Evolutionary conservation across 1,140 invertebrate species (phyloP).

Genomic region (Sitodiplosis mosellana): DNA sequence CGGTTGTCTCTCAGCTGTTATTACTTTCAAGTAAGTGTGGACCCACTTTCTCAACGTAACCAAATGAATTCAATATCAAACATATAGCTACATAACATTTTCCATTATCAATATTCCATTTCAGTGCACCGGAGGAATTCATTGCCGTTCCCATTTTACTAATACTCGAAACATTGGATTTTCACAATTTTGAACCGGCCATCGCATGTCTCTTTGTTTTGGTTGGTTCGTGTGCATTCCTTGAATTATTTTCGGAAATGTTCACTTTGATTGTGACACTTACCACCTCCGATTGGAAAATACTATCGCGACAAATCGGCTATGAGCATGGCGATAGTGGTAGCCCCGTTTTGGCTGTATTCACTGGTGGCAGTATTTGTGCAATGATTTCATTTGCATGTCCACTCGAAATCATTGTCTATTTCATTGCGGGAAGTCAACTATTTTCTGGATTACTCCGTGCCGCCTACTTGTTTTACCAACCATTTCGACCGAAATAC

Average conservation of each 20-base stretch:
- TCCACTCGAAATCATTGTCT: slow-evolving; percentile 28
- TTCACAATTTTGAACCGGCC: slow-evolving; percentile 38
- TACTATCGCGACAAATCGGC: slow-evolving; percentile 38
- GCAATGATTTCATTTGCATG: slow-evolving; percentile 46
- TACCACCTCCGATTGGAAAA: slow-evolving; percentile 41
- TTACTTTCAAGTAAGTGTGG: slow-evolving; percentile 6
- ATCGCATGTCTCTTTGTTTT: slow-evolving; percentile 38
- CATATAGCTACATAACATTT: neutral
- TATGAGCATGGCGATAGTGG: slow-evolving; percentile 42
- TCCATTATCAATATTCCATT: neutral
- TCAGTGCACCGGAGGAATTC: slow-evolving; percentile 17
- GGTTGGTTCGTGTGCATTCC: slow-evolving; percentile 35
- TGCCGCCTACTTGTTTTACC: slow-evolving; percentile 19
- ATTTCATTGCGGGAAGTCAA: slow-evolving; percentile 20
- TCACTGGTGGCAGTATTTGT: slow-evolving; percentile 41
- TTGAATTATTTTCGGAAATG: slow-evolving; percentile 38
- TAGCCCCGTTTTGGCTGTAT: slow-evolving; percentile 43
- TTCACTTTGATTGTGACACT: slow-evolving; percentile 35
- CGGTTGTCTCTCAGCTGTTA: slow-evolving; percentile 17
- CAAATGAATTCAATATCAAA: no score
- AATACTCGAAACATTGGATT: slow-evolving; percentile 36
- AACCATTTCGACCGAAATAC: slow-evolving; percentile 18
- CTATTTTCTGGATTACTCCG: slow-evolving; percentile 13
- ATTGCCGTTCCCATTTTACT: slow-evolving; percentile 38
- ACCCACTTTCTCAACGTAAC: neutral